Evolutionary conservation across 2,797 vertebrate species (phyloP).

Genomic region (Amazonetta brasiliensis): DNA sequence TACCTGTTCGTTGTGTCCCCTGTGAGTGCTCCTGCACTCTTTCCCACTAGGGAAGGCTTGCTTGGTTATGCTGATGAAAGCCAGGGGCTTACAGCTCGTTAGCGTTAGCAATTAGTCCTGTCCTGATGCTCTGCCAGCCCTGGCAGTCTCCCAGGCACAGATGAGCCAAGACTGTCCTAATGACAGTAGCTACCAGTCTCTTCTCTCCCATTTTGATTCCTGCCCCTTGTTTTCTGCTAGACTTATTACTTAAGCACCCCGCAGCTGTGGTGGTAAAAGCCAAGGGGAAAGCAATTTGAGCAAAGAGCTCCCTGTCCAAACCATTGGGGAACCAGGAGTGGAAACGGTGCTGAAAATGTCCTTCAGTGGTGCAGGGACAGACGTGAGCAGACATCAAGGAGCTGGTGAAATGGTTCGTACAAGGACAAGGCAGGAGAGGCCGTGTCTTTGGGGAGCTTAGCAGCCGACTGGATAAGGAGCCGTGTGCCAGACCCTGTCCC

Average conservation of each 20-base stretch:
- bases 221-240: background rate
- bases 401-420: background rate
- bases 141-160: background rate
- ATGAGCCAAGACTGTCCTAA: background rate
- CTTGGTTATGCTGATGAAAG: background rate
- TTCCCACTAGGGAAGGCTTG: background rate
- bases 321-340: background rate
- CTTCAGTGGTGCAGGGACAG: background rate
- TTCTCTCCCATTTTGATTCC: background rate
- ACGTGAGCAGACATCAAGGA: background rate
- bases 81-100: background rate
- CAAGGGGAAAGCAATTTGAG: background rate
- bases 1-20: background rate
- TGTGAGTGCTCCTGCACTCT: background rate
- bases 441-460: background rate
- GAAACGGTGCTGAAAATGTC: background rate
- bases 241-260: background rate
- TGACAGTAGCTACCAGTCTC: background rate
- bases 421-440: background rate
- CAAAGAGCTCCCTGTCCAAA: background rate
- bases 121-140: background rate
- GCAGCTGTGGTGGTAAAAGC: background rate
- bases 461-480: background rate
- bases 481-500: background rate
- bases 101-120: conserved; percentile 48